Base-by-base conservation (phyloP, 2,113 vertebrate species). In the Heteronetta atricapilla region DNA sequence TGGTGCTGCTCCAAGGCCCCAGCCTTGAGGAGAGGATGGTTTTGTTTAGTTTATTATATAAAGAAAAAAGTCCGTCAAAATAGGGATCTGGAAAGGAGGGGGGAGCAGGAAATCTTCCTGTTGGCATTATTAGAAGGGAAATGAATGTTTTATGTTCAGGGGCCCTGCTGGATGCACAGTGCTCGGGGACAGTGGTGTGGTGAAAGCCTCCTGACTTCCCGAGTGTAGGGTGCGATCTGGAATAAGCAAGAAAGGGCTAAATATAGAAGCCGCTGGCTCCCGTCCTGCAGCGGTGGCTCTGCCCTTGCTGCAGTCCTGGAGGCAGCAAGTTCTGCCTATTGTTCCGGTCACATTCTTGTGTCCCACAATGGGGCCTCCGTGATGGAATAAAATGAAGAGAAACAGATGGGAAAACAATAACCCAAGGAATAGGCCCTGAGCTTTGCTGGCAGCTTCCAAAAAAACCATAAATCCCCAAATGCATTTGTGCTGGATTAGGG, bases 331-430 rank as follows among this genome's bases (percentile, higher is more conserved):
- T 93, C 94, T 97, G 95, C 83, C 90, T 96, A 96, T 96, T 97
- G 95, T 96, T 94, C 94, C 66, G 80, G 89, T 91, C 93, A 93
- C 95, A 97, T 96, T 95, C 94, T 74, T 95, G 34, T 94, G 86
- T 91, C 93, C 80, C 96, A 90, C 11, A 83, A 85, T 89, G 93
- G 86, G 93, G 96, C 86, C 96, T 93, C 94, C 68, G 85, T 64
- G 92, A 84, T 96, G 90, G 94, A 95, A 92, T 78, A 72, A 96
- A 93, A 88, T 95, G 91, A 97, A 95, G 92, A 97, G 90, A 96
- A 96, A 93, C 95, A 96, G 95, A 96, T 95, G 92, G 95, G 84
- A 92, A 97, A 96, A 91, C 95, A 94, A 94, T 95, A 96, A 95
- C 86, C 46, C 88, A 85, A 95, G 88, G 59, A 97, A 89, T 34